A percentile compares a stretch with the other conserved stretches of the same genome.
phyloP scores from a whole-genome alignment of 2,888 invertebrate species.

The Polydrusus tereticollis region DNA sequence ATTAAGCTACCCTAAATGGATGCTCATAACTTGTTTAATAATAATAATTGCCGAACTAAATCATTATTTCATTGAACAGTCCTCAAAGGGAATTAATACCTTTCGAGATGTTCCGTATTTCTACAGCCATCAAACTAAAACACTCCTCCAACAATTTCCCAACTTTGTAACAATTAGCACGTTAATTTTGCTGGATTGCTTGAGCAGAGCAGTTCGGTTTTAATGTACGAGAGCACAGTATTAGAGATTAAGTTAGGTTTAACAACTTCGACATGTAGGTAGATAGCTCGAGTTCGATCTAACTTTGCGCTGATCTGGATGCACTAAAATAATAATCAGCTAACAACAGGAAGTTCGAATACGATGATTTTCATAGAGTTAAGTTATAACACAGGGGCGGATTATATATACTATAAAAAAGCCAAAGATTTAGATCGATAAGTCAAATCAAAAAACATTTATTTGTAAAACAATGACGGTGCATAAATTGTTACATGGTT shows the following conservation, averaged over 20 bases:
- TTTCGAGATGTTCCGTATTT: conserved; percentile 6
- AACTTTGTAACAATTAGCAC: conserved; percentile 42
- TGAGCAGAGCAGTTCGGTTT: conserved; percentile 27
- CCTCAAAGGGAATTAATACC: conserved; percentile 2
- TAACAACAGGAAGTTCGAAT: conserved; percentile 34
- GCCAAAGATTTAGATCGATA: too few species aligned
- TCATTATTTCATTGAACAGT: not conserved
- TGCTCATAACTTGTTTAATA: not conserved
- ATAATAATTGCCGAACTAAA: not conserved
- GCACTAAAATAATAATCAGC: conserved; percentile 40
- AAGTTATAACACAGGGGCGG: not conserved
- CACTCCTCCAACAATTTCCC: conserved; percentile 14
- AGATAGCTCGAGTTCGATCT: conserved; percentile 33
- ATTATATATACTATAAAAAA: too few species aligned
- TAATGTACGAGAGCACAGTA: conserved; percentile 34
- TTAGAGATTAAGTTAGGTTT: conserved; percentile 36
- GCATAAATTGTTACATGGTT: too few species aligned
- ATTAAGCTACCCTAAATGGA: too few species aligned
- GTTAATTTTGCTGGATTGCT: conserved; percentile 35
- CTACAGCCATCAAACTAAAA: conserved; percentile 19
- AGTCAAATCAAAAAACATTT: too few species aligned
- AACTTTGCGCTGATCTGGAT: conserved; percentile 36
- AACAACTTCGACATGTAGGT: conserved; percentile 45
- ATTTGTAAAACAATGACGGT: too few species aligned
- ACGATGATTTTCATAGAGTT: conserved; percentile 22